Evolutionary conservation across 2,113 vertebrate genomes (phyloP).

Genomic region (Apodemus speciosus): DNA sequence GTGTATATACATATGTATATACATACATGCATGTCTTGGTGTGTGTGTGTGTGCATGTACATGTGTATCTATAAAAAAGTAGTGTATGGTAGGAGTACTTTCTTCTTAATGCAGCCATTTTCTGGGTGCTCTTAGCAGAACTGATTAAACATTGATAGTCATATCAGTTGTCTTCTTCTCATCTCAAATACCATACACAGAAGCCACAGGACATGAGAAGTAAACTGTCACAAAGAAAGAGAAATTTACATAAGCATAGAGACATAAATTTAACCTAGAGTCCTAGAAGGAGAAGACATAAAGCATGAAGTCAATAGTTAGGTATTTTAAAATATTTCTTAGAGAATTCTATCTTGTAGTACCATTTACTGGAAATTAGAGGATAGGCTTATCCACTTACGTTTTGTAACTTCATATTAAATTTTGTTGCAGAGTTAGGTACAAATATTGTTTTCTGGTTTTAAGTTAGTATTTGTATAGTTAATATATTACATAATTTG

Average conservation of each 20-base stretch:
- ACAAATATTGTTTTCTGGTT: slow-evolving; percentile 12
- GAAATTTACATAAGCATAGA: neutral
- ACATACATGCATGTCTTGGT: no score
- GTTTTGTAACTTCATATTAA: neutral
- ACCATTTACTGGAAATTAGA: neutral
- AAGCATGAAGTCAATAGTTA: neutral
- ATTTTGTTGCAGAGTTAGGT: neutral
- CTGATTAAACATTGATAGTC: neutral
- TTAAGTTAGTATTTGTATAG: neutral
- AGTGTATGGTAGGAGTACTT: neutral
- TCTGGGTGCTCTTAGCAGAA: neutral
- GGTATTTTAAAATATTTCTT: neutral
- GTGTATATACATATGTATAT: fast-evolving
- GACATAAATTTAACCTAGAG: neutral
- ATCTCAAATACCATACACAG: neutral
- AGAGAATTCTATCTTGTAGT: neutral
- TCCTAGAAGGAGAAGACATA: neutral
- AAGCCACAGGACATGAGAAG: neutral
- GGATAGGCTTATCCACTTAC: neutral
- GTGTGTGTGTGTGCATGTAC: neutral
- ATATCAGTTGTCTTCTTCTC: neutral
- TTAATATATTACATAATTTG: neutral
- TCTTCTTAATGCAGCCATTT: neutral
- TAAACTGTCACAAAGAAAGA: neutral
- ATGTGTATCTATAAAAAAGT: neutral